Conservation (phyloP, 2,888 invertebrate genomes). For the Falcaria lacertinaria region DNA sequence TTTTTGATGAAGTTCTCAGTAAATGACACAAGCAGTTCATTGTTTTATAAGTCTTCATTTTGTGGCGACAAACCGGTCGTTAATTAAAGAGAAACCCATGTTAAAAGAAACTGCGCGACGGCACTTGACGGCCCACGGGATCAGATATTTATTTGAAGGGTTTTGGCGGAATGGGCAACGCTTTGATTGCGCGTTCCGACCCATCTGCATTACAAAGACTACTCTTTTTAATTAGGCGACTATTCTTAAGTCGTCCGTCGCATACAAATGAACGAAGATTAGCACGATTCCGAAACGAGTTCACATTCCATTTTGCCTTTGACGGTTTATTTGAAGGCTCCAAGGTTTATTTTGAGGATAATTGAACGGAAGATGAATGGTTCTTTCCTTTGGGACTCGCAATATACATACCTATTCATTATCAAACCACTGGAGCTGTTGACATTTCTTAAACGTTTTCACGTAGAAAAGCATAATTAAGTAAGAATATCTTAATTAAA, state of each 20-base stretch:
- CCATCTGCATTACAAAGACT: constrained; percentile 66
- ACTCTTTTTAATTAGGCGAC: constrained; percentile 69
- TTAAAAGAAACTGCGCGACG: constrained; percentile 31
- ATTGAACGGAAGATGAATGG: constrained; percentile 27
- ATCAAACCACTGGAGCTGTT: background rate
- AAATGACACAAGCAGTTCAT: constrained; percentile 14
- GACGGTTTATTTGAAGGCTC: constrained; percentile 33
- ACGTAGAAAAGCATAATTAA: background rate
- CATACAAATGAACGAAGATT: constrained; percentile 64
- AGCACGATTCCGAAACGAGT: constrained; percentile 36
- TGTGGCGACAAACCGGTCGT: constrained; percentile 18
- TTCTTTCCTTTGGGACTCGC: background rate
- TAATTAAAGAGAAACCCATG: constrained; percentile 30
- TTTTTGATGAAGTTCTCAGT: background rate
- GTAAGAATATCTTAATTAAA: background rate
- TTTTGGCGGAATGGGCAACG: constrained; percentile 35
- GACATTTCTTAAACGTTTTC: background rate
- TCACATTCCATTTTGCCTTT: constrained; percentile 46
- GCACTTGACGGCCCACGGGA: constrained; percentile 17
- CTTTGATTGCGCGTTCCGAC: constrained; percentile 49
- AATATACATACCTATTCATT: background rate
- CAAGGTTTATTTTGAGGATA: constrained; percentile 39
- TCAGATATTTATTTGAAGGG: constrained; percentile 53
- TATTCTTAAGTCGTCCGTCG: constrained; percentile 50
- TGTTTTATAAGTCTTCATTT: constrained; percentile 31